phyloP scores from a whole-genome alignment of 2,888 invertebrate genomes.

The Acrobasis suavella region DNA sequence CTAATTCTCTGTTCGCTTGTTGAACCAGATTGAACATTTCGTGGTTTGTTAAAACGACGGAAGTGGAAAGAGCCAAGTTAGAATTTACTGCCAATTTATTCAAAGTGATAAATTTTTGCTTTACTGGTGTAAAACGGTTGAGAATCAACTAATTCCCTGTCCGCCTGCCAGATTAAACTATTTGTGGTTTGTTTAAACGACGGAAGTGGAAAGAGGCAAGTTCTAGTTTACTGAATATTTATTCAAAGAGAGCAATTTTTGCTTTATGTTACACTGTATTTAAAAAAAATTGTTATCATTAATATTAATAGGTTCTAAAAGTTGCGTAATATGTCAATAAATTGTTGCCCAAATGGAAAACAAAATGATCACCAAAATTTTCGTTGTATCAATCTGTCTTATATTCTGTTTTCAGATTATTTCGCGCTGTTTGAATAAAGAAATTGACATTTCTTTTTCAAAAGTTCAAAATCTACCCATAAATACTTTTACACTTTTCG shows the following conservation, averaged over 20 bases:
- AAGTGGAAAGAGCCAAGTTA: background rate
- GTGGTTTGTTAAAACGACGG: slow-evolving; percentile 45
- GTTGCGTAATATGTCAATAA: too few species aligned
- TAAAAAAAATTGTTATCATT: too few species aligned
- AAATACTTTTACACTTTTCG: background rate
- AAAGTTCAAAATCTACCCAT: background rate
- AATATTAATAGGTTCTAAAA: too few species aligned
- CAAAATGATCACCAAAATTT: too few species aligned
- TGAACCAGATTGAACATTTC: slow-evolving; percentile 68
- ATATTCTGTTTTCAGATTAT: background rate
- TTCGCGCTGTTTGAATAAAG: background rate
- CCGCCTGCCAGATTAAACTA: slow-evolving; percentile 64
- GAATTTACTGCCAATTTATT: background rate
- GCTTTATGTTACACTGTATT: too few species aligned
- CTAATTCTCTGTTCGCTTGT: slow-evolving; percentile 65
- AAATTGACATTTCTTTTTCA: background rate
- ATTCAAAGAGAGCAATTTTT: background rate
- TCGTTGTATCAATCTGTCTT: too few species aligned
- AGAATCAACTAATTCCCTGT: slow-evolving; percentile 63
- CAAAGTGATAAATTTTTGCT: background rate
- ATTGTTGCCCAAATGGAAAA: too few species aligned
- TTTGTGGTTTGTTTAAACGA: slow-evolving; percentile 55
- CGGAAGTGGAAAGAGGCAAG: background rate
- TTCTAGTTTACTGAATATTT: background rate
- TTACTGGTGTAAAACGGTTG: slow-evolving; percentile 42